Evolutionary conservation across 2,888 invertebrate genomes (phyloP).

Genomic region (Scaptomyza tumidula): DNA sequence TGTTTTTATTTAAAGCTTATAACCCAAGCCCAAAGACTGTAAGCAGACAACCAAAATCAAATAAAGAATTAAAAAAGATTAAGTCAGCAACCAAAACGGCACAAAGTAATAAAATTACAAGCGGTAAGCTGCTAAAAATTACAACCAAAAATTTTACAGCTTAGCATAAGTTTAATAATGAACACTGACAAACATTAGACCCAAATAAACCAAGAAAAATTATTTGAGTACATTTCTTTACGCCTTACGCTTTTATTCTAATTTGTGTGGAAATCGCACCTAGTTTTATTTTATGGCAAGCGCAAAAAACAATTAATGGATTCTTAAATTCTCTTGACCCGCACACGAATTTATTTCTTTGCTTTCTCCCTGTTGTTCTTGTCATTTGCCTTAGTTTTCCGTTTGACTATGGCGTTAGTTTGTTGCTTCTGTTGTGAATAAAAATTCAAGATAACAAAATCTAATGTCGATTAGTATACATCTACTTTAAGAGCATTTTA

Average conservation of each 20-base stretch:
- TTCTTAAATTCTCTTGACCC: conserved; percentile 6
- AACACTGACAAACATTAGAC: conserved; percentile 41
- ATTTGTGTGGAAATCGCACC: conserved; percentile 48
- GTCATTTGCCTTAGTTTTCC: conserved; percentile 19
- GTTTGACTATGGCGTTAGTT: conserved; percentile 23
- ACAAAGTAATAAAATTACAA: conserved; percentile 22
- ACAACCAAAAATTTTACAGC: conserved; percentile 26
- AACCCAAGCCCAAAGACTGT: not conserved
- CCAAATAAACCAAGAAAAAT: conserved; percentile 7
- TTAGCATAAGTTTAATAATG: conserved; percentile 55
- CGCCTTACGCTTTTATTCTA: conserved; percentile 25
- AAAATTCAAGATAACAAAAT: too few species aligned
- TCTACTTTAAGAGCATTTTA: too few species aligned
- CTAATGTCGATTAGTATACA: too few species aligned
- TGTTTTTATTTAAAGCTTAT: conserved; percentile 23
- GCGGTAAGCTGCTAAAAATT: conserved; percentile 14
- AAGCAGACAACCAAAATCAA: conserved; percentile 26
- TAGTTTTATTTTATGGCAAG: conserved; percentile 36
- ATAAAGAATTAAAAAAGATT: conserved; percentile 22
- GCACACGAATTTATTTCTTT: conserved; percentile 6
- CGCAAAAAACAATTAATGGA: conserved; percentile 36
- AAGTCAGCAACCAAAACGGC: conserved; percentile 16
- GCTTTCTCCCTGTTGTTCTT: conserved; percentile 21
- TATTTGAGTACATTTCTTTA: conserved; percentile 5
- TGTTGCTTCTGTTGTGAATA: not conserved